Evolutionary conservation across 2,113 vertebrate genomes (phyloP).

Genomic region (Athene cunicularia): DNA sequence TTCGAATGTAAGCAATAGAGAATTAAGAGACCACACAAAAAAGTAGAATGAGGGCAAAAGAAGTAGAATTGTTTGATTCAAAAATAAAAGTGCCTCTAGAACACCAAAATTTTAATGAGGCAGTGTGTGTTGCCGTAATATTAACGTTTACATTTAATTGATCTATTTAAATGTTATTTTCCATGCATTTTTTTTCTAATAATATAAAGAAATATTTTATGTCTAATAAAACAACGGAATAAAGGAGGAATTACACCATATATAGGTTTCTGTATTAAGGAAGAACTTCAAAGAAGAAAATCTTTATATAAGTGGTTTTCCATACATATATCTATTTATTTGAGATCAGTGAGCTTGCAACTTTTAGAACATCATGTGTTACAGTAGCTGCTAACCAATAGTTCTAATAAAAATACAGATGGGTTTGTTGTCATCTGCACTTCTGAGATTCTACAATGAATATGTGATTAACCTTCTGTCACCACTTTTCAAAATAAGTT

Average conservation of each 20-base stretch:
- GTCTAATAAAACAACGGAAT: background rate
- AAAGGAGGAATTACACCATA: background rate
- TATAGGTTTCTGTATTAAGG: background rate
- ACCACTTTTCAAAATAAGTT: background rate
- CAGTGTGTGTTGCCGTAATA: background rate
- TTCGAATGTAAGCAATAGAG: background rate
- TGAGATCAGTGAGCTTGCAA: background rate
- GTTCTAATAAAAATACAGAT: conserved; percentile 30
- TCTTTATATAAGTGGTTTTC: background rate
- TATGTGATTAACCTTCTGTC: conserved; percentile 38
- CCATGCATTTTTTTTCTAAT: background rate
- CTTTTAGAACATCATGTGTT: background rate
- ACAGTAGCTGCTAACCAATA: conserved; percentile 19
- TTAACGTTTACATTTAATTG: background rate
- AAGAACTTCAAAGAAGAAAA: background rate
- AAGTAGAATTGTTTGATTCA: background rate
- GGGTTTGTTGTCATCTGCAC: background rate
- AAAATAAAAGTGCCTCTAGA: background rate
- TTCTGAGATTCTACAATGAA: background rate
- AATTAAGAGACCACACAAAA: background rate
- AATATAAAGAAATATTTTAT: too few relatives aligned
- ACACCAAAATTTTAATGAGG: background rate
- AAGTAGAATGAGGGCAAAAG: background rate
- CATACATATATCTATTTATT: background rate
- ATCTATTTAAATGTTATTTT: background rate